These are phyloP conservation scores for Lates japonicus DNA, from an alignment of 2,797 vertebrate genomes.

Conservation along the genomic window DNA sequence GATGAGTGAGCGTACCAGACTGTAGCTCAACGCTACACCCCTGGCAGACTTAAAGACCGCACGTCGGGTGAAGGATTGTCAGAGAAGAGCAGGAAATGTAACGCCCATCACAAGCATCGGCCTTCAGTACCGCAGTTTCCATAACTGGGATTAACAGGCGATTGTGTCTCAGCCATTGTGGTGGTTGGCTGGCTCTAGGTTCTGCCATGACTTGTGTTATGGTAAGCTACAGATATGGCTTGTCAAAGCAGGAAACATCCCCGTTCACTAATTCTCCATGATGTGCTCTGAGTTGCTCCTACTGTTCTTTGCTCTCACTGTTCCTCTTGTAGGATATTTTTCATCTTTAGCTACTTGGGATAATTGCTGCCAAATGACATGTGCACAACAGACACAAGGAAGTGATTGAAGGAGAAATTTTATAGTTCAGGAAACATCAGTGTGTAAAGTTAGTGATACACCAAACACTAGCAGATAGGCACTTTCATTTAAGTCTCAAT, in stretches of 20 bases:
- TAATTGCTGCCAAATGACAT: slow-evolving; percentile 53
- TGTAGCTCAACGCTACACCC: slow-evolving; percentile 74
- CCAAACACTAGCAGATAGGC: background rate
- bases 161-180: slow-evolving; percentile 60
- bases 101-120: slow-evolving; percentile 49
- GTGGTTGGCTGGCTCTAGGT: slow-evolving; percentile 49
- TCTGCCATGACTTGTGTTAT: slow-evolving; percentile 64
- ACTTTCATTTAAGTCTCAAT: slow-evolving; percentile 26
- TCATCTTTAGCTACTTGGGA: slow-evolving; percentile 55
- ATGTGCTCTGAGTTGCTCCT: slow-evolving; percentile 72
- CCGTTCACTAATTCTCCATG: slow-evolving; percentile 75
- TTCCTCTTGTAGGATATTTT: slow-evolving; percentile 56
- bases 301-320: slow-evolving; percentile 54
- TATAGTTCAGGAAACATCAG: slow-evolving; percentile 22
- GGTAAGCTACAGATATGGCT: slow-evolving; percentile 65
- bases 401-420: slow-evolving; percentile 37
- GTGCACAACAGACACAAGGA: slow-evolving; percentile 34
- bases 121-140: slow-evolving; percentile 50
- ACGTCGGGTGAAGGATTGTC: slow-evolving; percentile 17
- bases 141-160: slow-evolving; percentile 64
- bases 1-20: slow-evolving; percentile 45
- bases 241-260: slow-evolving; percentile 78
- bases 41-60: slow-evolving; percentile 65
- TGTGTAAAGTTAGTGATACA: slow-evolving; percentile 3
- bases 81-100: slow-evolving; percentile 51